Evolutionary conservation across 1,140 invertebrate species (phyloP), one percentile per base, ranked within the genome.

Genomic region (Probaryconus sp.): DNA sequence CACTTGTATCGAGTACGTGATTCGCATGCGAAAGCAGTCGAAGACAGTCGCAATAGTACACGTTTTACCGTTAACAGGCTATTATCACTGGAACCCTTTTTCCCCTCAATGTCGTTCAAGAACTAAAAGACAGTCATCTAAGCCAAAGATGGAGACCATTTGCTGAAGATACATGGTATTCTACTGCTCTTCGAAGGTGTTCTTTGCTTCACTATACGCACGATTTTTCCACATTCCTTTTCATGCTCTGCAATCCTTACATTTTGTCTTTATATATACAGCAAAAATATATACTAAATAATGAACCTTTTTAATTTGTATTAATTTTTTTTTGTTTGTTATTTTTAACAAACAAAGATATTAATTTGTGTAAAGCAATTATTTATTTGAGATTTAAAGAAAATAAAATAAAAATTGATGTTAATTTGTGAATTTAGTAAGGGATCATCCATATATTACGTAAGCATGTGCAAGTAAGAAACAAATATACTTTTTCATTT

Each of bases 11-110:
- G 51, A 5, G 1, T 61, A 38, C 69, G 55, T 55, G 69, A 51
- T 67, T 55, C 47, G 47, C 61, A 73, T 73, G 33, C 55, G 47
- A 73, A 67, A 65, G 40, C 11, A 55, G 55, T 14, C 48, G 48
- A 61, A 72, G 69, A 65, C 69, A 33, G 13, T 40, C 35, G 37
- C 42, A 72, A 38, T 65, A 47, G 35, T 53, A 64, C 69, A 72
- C 60, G 60, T 58, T 72, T 64, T 30, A 65, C 69, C 55, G 61
- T 73, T 73, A 73, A 73, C 69, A 67, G 69, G 37, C 69, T 64
- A 73, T 72, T 72, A 72, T 73, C 61, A 48, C 55, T 24, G 60
- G 9, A 51, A 65, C 53, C 31, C 43, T 69, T 72, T 72, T 65
- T 33, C 51, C 31, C 51, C 30, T 43, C 9, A 24, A 38, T 60